phyloP scores from a whole-genome alignment of 2,797 vertebrate genomes.

The Caiman crocodilus region DNA sequence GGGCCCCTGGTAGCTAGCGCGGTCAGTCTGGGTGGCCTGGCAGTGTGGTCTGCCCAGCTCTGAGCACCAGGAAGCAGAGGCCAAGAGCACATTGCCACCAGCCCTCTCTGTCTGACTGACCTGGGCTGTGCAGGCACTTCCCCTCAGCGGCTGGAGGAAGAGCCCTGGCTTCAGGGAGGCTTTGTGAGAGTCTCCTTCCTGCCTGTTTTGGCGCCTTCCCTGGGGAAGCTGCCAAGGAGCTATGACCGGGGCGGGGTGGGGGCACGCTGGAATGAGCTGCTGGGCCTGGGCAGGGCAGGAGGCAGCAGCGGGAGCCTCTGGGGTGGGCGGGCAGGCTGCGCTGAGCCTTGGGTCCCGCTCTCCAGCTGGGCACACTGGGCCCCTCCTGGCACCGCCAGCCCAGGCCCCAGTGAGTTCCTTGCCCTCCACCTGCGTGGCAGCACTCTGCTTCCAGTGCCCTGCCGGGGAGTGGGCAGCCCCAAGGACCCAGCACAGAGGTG shows the following conservation, averaged over 20 bases:
- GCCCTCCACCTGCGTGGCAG: too few species aligned
- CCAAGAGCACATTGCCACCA: background rate
- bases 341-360: too few species aligned
- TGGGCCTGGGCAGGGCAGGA: too few species aligned
- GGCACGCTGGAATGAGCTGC: too few species aligned
- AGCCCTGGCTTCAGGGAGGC: background rate
- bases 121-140: background rate
- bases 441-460: too few species aligned
- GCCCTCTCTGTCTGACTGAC: background rate
- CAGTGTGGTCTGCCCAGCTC: background rate
- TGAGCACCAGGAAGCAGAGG: background rate
- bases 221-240: background rate
- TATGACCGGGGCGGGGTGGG: background rate
- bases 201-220: background rate
- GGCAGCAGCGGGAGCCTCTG: too few species aligned
- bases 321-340: too few species aligned
- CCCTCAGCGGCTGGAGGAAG: background rate
- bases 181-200: background rate
- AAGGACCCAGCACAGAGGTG: too few species aligned
- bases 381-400: too few species aligned
- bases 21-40: background rate
- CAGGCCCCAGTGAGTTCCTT: too few species aligned
- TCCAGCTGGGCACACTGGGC: too few species aligned
- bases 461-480: too few species aligned
- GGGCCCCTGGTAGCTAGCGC: background rate